Evolutionary conservation across 2,797 vertebrate species (phyloP), one percentile per base, ranked within the genome.

Genomic region (Pelochelys cantorii): DNA sequence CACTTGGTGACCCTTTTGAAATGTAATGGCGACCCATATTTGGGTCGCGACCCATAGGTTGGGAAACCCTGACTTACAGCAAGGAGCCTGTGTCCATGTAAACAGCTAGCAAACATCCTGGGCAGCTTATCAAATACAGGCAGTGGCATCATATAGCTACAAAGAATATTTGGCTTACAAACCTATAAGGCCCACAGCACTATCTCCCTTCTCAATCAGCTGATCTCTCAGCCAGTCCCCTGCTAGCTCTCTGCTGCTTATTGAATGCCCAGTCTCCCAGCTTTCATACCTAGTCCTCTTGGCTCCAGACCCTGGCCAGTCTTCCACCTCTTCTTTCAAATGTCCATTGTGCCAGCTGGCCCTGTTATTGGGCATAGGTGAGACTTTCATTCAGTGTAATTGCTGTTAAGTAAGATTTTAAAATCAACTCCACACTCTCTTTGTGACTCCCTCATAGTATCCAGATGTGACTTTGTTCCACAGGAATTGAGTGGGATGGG

Each of bases 391-490:
- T 92, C 48, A n/a, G 27, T 71, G 60, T 54, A 83, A 88, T 11
- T 14, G 84, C 84, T 89, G 13, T 56, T 92, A 83, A 95, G 62
- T n/a, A 71, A 90, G n/a, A 91, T 55, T 62, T 68, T 83, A 71
- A n/a, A 80, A 81, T 74, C 27, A 90, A 27, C 29, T 75, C 87
- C 59, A 62, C 79, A 29, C 1, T 3, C 3, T 5, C 7, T 88
- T 83, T 86, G 75, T 54, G n/a, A 37, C 62, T 83, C 53, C 53
- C n/a, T 91, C 65, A 65, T 86, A 85, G 79, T 71, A 60, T 18
- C 65, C 86, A 93, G n/a, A 48, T 2, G 2, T 88, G 91, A 57
- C 57, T 94, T 87, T 80, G 68, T 48, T 84, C 54, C 13, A 4
- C 2, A 15, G 78, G 90, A 95, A 92, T 82, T 94, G 91, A 42